A percentile compares a stretch with the other conserved stretches of the same genome.
phyloP scores from a whole-genome alignment of 2,888 invertebrate species.

The Auanema sp. region DNA sequence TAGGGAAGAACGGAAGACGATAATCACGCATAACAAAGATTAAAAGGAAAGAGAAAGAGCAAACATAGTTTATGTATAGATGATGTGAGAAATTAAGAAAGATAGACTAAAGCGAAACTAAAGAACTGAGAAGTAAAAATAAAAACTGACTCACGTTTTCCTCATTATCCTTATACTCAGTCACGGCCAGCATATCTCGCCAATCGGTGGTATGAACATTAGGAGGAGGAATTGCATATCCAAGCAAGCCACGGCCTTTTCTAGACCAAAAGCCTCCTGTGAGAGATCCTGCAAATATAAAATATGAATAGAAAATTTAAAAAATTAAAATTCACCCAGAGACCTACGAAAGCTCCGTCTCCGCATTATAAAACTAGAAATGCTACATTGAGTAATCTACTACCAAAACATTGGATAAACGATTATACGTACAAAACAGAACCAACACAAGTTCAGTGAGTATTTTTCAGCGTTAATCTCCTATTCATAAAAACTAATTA shows the following conservation, averaged over 20 bases:
- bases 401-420: too few species aligned
- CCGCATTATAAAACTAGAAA: neutral
- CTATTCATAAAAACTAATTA: neutral
- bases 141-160: neutral
- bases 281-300: conserved; percentile 37
- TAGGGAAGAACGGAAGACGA: conserved; percentile 6
- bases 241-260: conserved; percentile 36
- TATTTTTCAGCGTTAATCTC: conserved; percentile 1
- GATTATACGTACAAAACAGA: too few species aligned
- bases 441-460: too few species aligned
- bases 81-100: conserved; percentile 2
- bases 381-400: neutral
- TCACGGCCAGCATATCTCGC: conserved; percentile 43
- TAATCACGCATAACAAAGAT: conserved; percentile 2
- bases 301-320: conserved; percentile 2
- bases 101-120: too few species aligned
- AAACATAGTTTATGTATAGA: conserved; percentile 5
- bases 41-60: conserved; percentile 3
- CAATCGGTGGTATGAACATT: conserved; percentile 44
- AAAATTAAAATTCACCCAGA: conserved; percentile 1
- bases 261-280: conserved; percentile 37
- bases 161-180: conserved; percentile 23
- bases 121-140: neutral
- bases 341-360: neutral
- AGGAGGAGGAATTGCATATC: conserved; percentile 42